Conservation (phyloP, 30 jellyfish, hydroid and myxozoan species). For the Rhopilema esculentum region DNA sequence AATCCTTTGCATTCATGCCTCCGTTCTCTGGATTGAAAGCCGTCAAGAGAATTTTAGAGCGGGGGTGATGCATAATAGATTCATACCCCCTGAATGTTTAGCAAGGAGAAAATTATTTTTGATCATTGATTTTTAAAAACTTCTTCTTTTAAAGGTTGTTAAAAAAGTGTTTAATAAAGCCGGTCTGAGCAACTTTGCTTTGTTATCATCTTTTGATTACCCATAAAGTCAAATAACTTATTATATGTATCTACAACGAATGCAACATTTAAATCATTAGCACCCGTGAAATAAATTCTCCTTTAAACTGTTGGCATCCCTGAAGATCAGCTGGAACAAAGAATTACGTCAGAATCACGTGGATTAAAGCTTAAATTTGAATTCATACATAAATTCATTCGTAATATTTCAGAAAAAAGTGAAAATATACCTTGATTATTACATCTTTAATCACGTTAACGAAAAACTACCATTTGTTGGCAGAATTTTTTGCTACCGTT, state of each 20-base stretch:
- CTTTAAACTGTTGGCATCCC: constrained; percentile 56
- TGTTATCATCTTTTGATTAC: too few relatives aligned
- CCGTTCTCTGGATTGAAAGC: constrained; percentile 40
- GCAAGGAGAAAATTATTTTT: constrained; percentile 50
- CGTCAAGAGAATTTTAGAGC: constrained; percentile 55
- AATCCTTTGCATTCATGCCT: background rate
- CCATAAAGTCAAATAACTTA: too few relatives aligned
- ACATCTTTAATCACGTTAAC: too few relatives aligned
- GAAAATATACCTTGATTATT: background rate
- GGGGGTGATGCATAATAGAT: constrained; percentile 66
- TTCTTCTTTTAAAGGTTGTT: background rate
- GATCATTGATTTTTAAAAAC: constrained; percentile 25
- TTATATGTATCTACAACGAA: too few relatives aligned
- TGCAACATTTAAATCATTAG: too few relatives aligned
- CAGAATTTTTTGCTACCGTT: too few relatives aligned
- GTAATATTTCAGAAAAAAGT: background rate
- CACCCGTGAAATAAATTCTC: background rate
- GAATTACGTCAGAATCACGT: constrained; percentile 62
- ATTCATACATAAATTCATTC: constrained; percentile 13
- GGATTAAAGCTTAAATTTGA: constrained; percentile 4
- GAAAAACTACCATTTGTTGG: background rate
- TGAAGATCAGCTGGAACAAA: constrained; percentile 56
- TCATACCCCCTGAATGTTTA: constrained; percentile 56
- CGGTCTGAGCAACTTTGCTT: too few relatives aligned
- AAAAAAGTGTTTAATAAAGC: background rate